Base-by-base conservation (phyloP, 2,797 vertebrate species). In the Helicolenus hilgendorfi region DNA sequence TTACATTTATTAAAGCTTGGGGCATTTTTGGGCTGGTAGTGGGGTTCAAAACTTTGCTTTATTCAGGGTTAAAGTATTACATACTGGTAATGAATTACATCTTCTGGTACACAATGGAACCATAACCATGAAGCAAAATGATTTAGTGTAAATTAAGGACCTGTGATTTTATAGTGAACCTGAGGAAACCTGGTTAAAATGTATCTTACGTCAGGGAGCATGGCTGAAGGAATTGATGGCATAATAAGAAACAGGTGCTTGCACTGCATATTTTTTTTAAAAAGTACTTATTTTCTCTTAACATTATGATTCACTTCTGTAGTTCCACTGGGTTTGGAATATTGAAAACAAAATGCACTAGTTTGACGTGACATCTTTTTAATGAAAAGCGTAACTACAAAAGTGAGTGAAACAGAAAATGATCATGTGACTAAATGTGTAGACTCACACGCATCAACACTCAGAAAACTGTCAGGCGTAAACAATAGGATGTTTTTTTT, bases 381-480 rank as follows among this genome's bases (percentile, higher is more conserved):
- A 92, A 85, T 95, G 79, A 88, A 94, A 94, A 94, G 82, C 55
- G 36, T 55, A 60, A 41, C 85, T 92, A 86, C 81, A 93, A 95
- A 94, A 93, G 27, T 24, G 27, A 74, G 15, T 22, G 36, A 70
- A 49, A 62, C 70, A 79, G 77, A 72, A 78, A 89, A 68, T 41
- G 20, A 59, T 15, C 27, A 60, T 26, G 64, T 84, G 62, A 70
- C 63, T 83, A 38, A 82, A 77, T 55, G 38, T 53, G 27, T 26
- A 58, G 58, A 62, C 33, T 53, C 33, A 24, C 58, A 24, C 60
- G 81, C 64, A 45, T 13, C 11, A 79, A 71, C 29, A 77, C 73
- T 29, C 56, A 64, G 33, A 53, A 72, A 76, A 69, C 64, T 60
- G 64, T 77, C 58, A 20, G 62, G 41, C 10, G 67, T 83, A 74